Conservation (phyloP, 2,888 invertebrate genomes). For the Andricus quercusramuli region DNA sequence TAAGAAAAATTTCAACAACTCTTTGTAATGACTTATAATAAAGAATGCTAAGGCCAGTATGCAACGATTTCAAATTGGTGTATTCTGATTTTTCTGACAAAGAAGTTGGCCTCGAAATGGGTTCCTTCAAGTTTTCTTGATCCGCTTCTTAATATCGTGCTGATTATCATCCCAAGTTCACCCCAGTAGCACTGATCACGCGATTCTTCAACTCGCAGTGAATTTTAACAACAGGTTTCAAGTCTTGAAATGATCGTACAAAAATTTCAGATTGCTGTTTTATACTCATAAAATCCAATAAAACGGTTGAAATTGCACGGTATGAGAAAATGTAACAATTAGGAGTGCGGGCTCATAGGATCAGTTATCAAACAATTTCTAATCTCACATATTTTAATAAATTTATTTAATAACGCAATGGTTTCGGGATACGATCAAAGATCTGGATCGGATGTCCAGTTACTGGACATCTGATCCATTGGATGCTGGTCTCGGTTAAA, state of each 20-base stretch:
- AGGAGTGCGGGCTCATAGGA: neutral
- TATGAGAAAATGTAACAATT: neutral
- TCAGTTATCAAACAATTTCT: neutral
- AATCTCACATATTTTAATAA: neutral
- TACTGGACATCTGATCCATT: neutral
- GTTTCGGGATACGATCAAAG: neutral
- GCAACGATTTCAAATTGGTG: too few relatives aligned
- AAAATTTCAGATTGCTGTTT: neutral
- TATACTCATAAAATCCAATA: constrained; percentile 13
- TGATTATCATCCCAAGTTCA: constrained; percentile 15
- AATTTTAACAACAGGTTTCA: constrained; percentile 28
- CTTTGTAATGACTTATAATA: too few relatives aligned
- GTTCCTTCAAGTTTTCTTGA: constrained; percentile 18
- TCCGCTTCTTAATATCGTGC: constrained; percentile 12
- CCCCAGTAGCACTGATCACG: constrained; percentile 39
- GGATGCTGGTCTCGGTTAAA: neutral
- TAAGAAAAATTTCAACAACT: too few relatives aligned
- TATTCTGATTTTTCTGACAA: constrained; percentile 4
- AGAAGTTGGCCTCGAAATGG: constrained; percentile 19
- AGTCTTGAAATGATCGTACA: neutral
- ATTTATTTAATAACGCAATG: neutral
- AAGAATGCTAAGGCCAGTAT: too few relatives aligned
- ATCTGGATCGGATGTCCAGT: neutral
- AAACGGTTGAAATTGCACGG: neutral
- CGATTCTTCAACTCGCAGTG: constrained; percentile 7